Percentiles rank a stretch among this genome's conserved stretches.
These are phyloP conservation scores for Cyrtonyx montezumae DNA, from an alignment of 2,113 vertebrate genomes.

Conservation along the genomic window DNA sequence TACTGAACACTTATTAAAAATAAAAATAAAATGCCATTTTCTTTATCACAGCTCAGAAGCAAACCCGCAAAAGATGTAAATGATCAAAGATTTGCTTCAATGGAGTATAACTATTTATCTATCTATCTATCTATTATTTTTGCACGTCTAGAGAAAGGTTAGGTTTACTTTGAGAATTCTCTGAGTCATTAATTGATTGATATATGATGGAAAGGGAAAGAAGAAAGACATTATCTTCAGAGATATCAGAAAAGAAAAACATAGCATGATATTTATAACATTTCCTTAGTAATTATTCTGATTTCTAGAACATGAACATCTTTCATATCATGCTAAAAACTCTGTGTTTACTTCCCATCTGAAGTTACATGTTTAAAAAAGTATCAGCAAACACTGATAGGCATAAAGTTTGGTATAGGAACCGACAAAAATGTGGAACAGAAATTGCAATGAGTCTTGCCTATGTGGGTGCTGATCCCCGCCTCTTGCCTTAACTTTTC, in stretches of 20 bases:
- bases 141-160: background rate
- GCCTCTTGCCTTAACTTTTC: background rate
- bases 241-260: background rate
- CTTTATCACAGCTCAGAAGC: background rate
- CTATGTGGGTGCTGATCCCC: background rate
- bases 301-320: background rate
- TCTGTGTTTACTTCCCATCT: background rate
- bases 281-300: background rate
- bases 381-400: background rate
- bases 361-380: background rate
- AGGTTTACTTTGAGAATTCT: background rate
- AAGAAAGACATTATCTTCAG: background rate
- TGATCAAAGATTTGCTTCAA: background rate
- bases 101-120: background rate
- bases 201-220: background rate
- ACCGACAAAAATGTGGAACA: background rate
- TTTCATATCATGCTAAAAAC: background rate
- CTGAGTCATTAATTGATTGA: background rate
- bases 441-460: background rate
- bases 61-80: background rate
- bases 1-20: background rate
- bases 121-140: no score
- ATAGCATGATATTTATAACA: background rate
- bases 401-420: background rate
- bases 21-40: background rate